A percentile compares a stretch with the other conserved stretches of the same genome.
Conservation (phyloP, 2,888 invertebrate genomes). For the Aleiodes leptofemur region DNA sequence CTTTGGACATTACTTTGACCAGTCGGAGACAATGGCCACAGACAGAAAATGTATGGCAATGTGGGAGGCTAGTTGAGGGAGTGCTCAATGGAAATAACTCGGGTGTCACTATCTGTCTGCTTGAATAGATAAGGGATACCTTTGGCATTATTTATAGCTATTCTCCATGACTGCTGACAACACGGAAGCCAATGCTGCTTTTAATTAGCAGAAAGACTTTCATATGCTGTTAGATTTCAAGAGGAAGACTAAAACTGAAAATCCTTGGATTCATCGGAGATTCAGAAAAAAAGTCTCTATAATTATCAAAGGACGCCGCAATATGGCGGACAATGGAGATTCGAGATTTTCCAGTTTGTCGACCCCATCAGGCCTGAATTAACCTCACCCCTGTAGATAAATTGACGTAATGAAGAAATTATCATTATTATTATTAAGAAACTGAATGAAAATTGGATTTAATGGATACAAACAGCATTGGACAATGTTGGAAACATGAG, state of each 20-base stretch:
- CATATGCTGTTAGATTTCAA: not conserved
- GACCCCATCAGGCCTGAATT: slow-evolving; percentile 50
- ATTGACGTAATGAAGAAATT: not conserved
- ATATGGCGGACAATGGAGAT: slow-evolving; percentile 48
- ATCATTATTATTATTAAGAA: not conserved
- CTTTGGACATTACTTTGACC: not conserved
- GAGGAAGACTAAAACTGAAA: not conserved
- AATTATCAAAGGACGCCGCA: slow-evolving; percentile 54
- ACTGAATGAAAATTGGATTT: not conserved
- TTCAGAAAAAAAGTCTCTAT: not conserved
- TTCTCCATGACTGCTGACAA: slow-evolving; percentile 13
- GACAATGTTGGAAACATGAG: not conserved
- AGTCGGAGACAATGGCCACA: slow-evolving; percentile 12
- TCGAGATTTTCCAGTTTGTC: slow-evolving; percentile 53
- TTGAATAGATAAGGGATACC: slow-evolving; percentile 29
- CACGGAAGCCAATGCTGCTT: slow-evolving; percentile 23
- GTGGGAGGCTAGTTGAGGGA: slow-evolving; percentile 26
- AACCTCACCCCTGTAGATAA: not conserved
- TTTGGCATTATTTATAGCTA: slow-evolving; percentile 23
- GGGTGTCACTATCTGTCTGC: slow-evolving; percentile 21
- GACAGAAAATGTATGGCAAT: slow-evolving; percentile 14
- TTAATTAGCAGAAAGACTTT: slow-evolving; percentile 13
- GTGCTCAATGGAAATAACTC: slow-evolving; percentile 31
- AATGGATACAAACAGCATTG: not conserved
- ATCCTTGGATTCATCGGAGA: not conserved